Evolutionary conservation across 2,797 vertebrate genomes (phyloP), one percentile per base, ranked within the genome.

Genomic region (Enteromius anoplus): DNA sequence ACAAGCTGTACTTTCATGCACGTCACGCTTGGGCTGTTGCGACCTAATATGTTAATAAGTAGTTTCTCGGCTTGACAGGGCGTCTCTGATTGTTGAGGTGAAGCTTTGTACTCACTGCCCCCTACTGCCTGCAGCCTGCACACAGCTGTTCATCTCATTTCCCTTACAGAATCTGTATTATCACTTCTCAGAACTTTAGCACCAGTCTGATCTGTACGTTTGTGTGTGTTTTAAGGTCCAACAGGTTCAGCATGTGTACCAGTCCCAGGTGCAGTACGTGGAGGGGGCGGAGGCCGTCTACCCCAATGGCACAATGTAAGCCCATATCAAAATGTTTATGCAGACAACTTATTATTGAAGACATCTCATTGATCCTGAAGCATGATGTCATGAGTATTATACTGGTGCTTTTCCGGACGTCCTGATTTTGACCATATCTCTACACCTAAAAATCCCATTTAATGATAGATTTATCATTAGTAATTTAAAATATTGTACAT

Each of bases 271-370:
- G 90, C 98, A 99, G 89, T 99, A 98, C 80, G 96, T 98, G 85
- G 98, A 99, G 85, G 95, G 96, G 29, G 96, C 95, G 76, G 97
- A 99, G n/a, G 86, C 96, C 0, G 95, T 98, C 91, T 99, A 99
- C 88, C 93, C 97, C 82, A 99, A 99, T 42, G 97, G 98, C 93
- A 95, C 97, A 83, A 97, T 99, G 94, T 96, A 91, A 95, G 93
- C 7, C 58, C 37, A 17, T 9, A 12, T 19, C 49, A 62, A 26
- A 49, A 6, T 78, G 2, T 37, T 77, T 77, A 40, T 45, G 29
- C 15, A 58, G 12, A 5, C 12, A 21, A 8, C 11, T n/a, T 21
- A 32, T 34, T 9, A 34, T 19, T 65, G 62, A 65, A 32, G 29
- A 32, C 1, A 7, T 4, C 29, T 29, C 7, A 19, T 19, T 29